Evolutionary conservation across 2,797 vertebrate genomes (phyloP), one percentile per base, ranked within the genome.

Genomic region (Manis crassicaudata): DNA sequence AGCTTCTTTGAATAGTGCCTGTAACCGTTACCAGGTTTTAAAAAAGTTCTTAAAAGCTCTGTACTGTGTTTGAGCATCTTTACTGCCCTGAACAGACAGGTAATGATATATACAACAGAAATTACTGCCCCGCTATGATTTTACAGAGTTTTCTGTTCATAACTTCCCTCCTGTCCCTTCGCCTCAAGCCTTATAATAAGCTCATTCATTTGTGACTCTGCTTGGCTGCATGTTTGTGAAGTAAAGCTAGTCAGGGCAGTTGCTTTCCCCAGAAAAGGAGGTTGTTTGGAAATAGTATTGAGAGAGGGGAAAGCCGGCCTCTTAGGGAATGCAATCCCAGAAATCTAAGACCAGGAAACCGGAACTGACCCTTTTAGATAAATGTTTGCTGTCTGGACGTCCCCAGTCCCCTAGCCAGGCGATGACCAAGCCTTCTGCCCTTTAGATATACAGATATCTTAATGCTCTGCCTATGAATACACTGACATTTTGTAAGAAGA

Each of bases 191-290:
- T 86, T 88, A 92, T 72, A 95, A 97, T 94, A 92, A 95, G 82
- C 85, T 82, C 97, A 96, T 98, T 98, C 90, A 94, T 95, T 90
- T 60, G 17, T 56, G 83, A 90, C 62, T 58, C 50, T 35, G 14
- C 85, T 91, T 43, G 54, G 68, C 58, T 86, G 73, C 43, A 23
- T 82, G 77, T 75, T 95, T 96, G 68, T n/a, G 65, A 95, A 95
- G 84, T 52, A 75, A 67, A 60, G 25, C 56, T 50, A 40, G 92
- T 75, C 50, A 62, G 56, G 27, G 92, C 85, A 6, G 68, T 56
- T 56, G 88, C 70, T 68, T 95, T 94, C 37, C 63, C 32, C 14
- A 23, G 68, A 29, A 63, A 83, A 92, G 72, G 76, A 90, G 52
- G 29, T 54, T 46, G 88, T 81, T 87, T 94, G 84, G 84, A 65